Percentiles rank a stretch among this genome's conserved stretches.
Conservation (phyloP, 2,888 invertebrate genomes). For the Seladonia tumulorum region DNA sequence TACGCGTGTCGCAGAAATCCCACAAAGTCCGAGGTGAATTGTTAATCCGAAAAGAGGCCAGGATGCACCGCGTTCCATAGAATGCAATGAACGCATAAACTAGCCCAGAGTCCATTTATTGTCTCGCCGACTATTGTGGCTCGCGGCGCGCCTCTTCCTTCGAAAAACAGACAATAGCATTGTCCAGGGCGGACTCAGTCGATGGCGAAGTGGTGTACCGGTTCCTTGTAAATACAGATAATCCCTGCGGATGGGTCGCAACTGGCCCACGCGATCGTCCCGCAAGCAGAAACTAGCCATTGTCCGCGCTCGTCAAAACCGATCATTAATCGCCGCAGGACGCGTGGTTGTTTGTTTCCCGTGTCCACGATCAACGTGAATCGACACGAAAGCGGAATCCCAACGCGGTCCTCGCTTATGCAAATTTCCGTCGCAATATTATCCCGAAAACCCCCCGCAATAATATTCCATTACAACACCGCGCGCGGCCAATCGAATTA, state of each 20-base stretch:
- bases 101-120: neutral
- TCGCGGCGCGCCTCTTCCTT: neutral
- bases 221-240: neutral
- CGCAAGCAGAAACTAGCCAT: neutral
- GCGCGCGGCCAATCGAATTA: neutral
- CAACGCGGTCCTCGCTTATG: constrained; percentile 16
- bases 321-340: neutral
- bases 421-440: constrained; percentile 20
- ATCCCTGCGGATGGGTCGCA: neutral
- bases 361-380: neutral
- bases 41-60: neutral
- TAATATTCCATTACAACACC: neutral
- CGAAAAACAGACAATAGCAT: constrained; percentile 7
- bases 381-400: constrained; percentile 9
- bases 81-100: neutral
- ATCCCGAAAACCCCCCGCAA: neutral
- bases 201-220: neutral
- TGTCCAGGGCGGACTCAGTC: neutral
- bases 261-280: neutral
- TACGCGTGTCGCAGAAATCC: neutral
- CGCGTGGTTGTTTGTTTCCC: neutral
- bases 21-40: neutral
- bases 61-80: neutral
- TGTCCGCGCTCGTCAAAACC: constrained; percentile 2
- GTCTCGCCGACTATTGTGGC: neutral